Conservation (phyloP, 2,888 invertebrate species). For the Limnephilus lunatus region DNA sequence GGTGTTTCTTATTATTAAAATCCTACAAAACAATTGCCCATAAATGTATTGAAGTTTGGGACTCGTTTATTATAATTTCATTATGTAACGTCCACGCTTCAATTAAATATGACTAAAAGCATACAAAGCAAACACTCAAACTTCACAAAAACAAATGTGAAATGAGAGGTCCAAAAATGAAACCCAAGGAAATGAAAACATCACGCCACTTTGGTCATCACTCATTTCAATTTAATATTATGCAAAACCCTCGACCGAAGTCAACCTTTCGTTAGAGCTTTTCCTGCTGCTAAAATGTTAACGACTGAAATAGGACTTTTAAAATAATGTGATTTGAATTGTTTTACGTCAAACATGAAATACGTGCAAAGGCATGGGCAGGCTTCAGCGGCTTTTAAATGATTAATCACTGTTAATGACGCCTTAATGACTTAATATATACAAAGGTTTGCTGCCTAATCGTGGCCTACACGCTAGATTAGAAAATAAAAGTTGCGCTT, state of each 20-base stretch:
- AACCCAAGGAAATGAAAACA: neutral
- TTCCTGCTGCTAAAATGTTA: neutral
- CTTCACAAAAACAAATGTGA: neutral
- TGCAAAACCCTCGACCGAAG: neutral
- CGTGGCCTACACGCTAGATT: neutral
- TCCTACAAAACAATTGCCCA: no score
- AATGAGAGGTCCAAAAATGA: neutral
- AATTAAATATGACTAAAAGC: neutral
- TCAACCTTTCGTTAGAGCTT: neutral
- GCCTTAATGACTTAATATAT: neutral
- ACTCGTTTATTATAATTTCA: no score
- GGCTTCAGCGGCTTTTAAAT: neutral
- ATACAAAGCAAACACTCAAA: neutral
- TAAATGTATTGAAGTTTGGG: no score
- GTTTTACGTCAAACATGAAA: neutral
- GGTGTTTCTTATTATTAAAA: no score
- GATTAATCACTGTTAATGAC: neutral
- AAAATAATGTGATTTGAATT: neutral
- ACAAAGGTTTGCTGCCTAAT: neutral
- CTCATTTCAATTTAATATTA: neutral
- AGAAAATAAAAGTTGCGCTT: neutral
- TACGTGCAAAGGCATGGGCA: neutral
- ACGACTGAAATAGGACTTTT: neutral
- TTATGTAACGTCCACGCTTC: neutral
- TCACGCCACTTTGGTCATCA: neutral